Percentiles rank a stretch among this genome's conserved stretches.
These are phyloP conservation scores for Cryptomyrus ogoouensis DNA, from an alignment of 2,113 vertebrate species.

Conservation along the genomic window DNA sequence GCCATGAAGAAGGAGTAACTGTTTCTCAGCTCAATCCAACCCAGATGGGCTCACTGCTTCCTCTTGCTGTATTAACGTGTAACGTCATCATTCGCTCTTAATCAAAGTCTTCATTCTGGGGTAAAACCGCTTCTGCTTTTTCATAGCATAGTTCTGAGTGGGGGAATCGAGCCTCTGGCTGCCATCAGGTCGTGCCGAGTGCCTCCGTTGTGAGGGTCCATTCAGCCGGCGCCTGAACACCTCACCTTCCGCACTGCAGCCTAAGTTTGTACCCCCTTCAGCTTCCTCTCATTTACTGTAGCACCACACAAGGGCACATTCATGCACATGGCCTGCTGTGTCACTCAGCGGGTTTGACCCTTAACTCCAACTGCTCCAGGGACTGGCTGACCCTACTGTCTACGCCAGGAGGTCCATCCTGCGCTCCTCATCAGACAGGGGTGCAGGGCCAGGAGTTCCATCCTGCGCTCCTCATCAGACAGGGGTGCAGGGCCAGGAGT, in stretches of 20 bases:
- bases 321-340: not conserved
- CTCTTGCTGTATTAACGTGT: not conserved
- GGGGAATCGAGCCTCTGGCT: not conserved
- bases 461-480: too few species aligned
- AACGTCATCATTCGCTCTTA: not conserved
- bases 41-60: not conserved
- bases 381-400: not conserved
- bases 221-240: not conserved
- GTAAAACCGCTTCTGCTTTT: not conserved
- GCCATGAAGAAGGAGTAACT: not conserved
- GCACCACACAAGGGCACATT: not conserved
- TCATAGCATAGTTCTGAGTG: not conserved
- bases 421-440: too few species aligned
- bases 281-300: not conserved
- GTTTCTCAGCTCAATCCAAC: not conserved
- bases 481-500: too few species aligned
- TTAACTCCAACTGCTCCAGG: not conserved
- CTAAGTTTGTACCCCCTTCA: not conserved
- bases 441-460: not conserved
- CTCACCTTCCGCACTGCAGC: not conserved
- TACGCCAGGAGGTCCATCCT: not conserved
- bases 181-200: not conserved
- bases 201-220: not conserved
- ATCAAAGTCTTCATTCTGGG: not conserved
- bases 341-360: not conserved